Evolutionary conservation across 2,888 invertebrate species (phyloP), one percentile per base, ranked within the genome.

Genomic region (Blera fallax): DNA sequence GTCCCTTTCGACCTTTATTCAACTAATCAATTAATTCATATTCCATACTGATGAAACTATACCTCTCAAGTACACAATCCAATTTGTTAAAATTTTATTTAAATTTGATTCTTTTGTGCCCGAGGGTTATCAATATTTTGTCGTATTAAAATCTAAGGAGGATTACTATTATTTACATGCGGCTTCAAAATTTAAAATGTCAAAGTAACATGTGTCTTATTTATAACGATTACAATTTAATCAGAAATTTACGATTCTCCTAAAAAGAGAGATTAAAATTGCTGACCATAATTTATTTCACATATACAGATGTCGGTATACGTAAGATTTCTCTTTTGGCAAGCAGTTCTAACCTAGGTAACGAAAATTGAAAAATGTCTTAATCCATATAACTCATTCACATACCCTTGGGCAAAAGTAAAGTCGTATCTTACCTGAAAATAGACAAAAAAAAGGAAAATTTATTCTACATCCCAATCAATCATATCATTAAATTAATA

Each of bases 401-500:
- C 43, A 43, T 14, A 5, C 14, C 24, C 24, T n/a, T n/a, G 16
- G 24, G 8, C 24, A 27, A 24, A 1, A 27, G 5, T 32, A 16
- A 52, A 1, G 10, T 8, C 16, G 11, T 43, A 29, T 29, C 52
- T 54, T 64, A 65, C 54, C 56, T 54, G 32, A 21, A 65, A 65
- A 34, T 48, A 37, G 24, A 54, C 11, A 34, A 27, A 43, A 21
- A 29, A 8, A 29, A 21, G 56, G 11, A 24, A 3, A 14, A 16
- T 45, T 56, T 45, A 43, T 45, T 14, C 32, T 32, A 54, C 45
- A 54, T 14, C 45, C 43, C 14, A 62, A 24, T 64, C 52, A 64
- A 52, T 50, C 32, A 32, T 18, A 54, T 69, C 27, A 43, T 69
- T 67, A 52, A 67, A 54, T 27, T 73, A 32, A 73, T 32, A 64